phyloP scores from a whole-genome alignment of 2,113 vertebrate genomes.

The Varanus komodoensis region DNA sequence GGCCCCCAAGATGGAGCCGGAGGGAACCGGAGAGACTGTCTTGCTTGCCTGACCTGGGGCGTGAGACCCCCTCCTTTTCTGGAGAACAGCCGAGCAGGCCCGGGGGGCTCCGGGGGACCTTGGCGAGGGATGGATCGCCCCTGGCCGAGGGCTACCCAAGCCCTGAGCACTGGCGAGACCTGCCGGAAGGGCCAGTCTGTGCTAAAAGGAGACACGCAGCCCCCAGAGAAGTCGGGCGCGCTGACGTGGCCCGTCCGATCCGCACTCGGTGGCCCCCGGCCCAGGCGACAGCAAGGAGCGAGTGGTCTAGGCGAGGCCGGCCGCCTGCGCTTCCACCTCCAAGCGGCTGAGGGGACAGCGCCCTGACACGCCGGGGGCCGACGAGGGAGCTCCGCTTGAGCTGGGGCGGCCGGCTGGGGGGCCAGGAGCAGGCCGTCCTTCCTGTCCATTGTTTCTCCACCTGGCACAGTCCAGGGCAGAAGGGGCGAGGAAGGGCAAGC shows the following conservation, averaged over 20 bases:
- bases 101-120: background rate
- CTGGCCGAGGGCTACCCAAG: background rate
- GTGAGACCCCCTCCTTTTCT: background rate
- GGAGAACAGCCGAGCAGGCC: background rate
- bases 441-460: background rate
- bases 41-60: background rate
- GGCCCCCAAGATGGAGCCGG: background rate
- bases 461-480: constrained; percentile 2
- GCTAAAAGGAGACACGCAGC: background rate
- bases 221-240: background rate
- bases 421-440: background rate
- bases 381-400: too few species aligned
- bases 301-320: too few species aligned
- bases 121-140: background rate
- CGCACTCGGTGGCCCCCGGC: too few species aligned
- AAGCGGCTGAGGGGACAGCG: background rate
- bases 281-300: too few species aligned
- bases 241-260: background rate
- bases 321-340: too few species aligned
- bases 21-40: background rate
- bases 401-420: too few species aligned
- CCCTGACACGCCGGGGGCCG: background rate
- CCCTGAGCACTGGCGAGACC: background rate
- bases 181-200: too few species aligned
- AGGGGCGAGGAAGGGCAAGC: too few species aligned